phyloP scores from a whole-genome alignment of 2,113 vertebrate genomes.

The Tachysurus vachellii region DNA sequence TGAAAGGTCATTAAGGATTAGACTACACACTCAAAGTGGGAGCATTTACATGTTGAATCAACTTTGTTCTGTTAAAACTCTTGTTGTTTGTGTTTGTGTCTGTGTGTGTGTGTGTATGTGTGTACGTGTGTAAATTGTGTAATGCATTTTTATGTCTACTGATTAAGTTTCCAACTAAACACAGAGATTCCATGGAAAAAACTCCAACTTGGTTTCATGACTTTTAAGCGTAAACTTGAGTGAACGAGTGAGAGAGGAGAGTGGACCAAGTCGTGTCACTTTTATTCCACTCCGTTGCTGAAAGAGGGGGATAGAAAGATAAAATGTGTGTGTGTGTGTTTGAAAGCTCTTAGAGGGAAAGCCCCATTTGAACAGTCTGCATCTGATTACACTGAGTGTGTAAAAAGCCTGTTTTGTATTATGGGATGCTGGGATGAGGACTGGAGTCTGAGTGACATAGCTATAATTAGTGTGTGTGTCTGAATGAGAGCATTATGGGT shows the following conservation, averaged over 20 bases:
- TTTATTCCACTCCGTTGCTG: not conserved
- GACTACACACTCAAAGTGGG: not conserved
- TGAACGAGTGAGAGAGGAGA: not conserved
- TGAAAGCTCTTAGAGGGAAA: not conserved
- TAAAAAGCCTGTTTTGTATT: slow-evolving; percentile 51
- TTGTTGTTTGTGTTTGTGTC: too few species aligned
- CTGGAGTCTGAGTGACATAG: not conserved
- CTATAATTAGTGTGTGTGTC: slow-evolving; percentile 4
- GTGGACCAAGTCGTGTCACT: not conserved
- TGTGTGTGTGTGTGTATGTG: not conserved
- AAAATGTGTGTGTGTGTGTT: slow-evolving; percentile 7
- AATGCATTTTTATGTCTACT: not conserved
- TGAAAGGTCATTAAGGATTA: slow-evolving; percentile 52
- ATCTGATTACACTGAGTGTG: slow-evolving; percentile 57
- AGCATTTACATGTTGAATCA: not conserved
- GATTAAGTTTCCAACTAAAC: not conserved
- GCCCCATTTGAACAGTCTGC: slow-evolving; percentile 48
- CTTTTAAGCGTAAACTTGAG: not conserved
- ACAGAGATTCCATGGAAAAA: not conserved
- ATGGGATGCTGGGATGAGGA: slow-evolving; percentile 19
- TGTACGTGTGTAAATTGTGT: not conserved
- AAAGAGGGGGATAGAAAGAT: not conserved
- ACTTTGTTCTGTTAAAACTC: not conserved
- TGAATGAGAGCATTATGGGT: slow-evolving; percentile 69
- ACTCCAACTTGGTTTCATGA: not conserved